Conservation (phyloP, 2,113 vertebrate species). For the Gorsachius goisagi region DNA sequence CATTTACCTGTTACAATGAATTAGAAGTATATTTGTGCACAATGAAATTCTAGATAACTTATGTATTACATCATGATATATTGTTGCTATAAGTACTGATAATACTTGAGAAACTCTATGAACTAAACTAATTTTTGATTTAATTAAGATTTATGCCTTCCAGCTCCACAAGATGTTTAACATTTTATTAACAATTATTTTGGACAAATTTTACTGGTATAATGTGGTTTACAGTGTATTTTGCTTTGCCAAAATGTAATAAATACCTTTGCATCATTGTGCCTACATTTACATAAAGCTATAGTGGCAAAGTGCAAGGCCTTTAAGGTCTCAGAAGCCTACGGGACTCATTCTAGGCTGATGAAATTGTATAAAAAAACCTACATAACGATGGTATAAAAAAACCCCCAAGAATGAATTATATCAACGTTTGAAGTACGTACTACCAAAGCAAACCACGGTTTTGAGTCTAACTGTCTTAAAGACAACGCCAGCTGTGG, state of each 20-base stretch:
- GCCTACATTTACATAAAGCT: background rate
- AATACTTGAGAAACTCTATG: background rate
- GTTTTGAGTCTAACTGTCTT: background rate
- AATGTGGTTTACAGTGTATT: background rate
- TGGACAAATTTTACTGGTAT: background rate
- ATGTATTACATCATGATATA: background rate
- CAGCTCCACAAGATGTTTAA: background rate
- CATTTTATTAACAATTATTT: background rate
- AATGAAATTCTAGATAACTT: background rate
- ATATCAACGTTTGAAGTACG: background rate
- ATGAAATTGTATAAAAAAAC: background rate
- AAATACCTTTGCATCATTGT: background rate
- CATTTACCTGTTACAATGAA: background rate
- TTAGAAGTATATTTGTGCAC: background rate
- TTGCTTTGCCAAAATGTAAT: background rate
- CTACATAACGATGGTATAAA: background rate
- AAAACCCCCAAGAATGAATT: accelerated
- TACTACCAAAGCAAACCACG: background rate
- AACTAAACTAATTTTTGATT: background rate
- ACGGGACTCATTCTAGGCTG: background rate
- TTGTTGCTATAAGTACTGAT: background rate
- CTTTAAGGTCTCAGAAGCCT: background rate
- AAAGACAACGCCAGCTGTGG: background rate
- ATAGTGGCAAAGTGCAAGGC: background rate
- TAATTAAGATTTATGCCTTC: background rate